Percentiles rank a stretch among this genome's conserved stretches.
Evolutionary conservation across 2,797 vertebrate genomes (phyloP).

Genomic region (Sebastes flavidus): DNA sequence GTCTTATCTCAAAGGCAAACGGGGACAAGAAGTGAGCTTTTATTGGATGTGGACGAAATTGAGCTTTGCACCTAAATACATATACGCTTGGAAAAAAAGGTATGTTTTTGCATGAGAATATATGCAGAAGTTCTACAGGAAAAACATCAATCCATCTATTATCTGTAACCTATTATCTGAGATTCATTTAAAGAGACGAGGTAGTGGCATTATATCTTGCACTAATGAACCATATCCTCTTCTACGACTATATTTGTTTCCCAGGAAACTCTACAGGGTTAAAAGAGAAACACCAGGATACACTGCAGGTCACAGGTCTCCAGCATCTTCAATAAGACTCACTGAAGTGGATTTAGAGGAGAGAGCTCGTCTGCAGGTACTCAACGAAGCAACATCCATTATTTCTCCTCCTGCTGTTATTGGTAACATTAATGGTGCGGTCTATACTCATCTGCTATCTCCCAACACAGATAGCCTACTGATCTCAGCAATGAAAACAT

Average conservation of each 20-base stretch:
- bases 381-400: slow-evolving; percentile 34
- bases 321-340: slow-evolving; percentile 19
- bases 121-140: slow-evolving; percentile 1
- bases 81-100: not conserved
- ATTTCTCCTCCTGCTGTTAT: slow-evolving; percentile 33
- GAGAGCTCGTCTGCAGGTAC: slow-evolving; percentile 10
- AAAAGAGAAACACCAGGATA: not conserved
- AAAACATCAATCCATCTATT: not conserved
- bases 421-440: slow-evolving; percentile 35
- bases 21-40: not conserved
- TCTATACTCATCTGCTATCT: slow-evolving; percentile 6
- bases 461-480: not conserved
- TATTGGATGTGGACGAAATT: not conserved
- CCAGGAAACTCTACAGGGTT: not conserved
- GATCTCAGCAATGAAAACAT: slow-evolving; percentile 22
- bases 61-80: slow-evolving; percentile 10
- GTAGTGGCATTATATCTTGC: not conserved
- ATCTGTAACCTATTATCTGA: no score
- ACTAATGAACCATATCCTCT: not conserved
- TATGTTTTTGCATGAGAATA: slow-evolving; percentile 31
- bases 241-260: not conserved
- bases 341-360: slow-evolving; percentile 35
- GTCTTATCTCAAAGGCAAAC: slow-evolving; percentile 14
- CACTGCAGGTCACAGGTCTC: slow-evolving; percentile 41
- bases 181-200: slow-evolving; percentile 8